Percentiles rank a stretch among this genome's conserved stretches.
Conservation (phyloP, 2,797 vertebrate genomes). For the Bradypodion pumilum region DNA sequence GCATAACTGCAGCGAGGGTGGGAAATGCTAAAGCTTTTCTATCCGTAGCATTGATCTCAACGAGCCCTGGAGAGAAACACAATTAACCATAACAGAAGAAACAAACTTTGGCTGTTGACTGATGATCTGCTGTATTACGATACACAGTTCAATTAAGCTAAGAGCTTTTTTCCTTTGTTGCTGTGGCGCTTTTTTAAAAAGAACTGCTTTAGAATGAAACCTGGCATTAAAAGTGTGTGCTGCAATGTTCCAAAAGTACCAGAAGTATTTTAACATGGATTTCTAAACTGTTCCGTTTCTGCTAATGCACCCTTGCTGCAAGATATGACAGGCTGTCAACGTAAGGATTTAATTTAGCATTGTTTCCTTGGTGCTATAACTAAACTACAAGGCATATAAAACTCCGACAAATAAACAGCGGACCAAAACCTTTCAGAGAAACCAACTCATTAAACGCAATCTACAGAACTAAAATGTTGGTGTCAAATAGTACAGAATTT, state of each 20-base stretch:
- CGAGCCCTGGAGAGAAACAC: constrained; percentile 69
- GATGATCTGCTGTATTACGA: constrained; percentile 72
- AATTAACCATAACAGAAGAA: constrained; percentile 68
- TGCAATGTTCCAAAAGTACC: constrained; percentile 62
- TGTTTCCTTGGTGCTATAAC: constrained; percentile 10
- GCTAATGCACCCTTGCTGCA: neutral
- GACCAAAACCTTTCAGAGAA: neutral
- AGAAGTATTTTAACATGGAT: constrained; percentile 31
- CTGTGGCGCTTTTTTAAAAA: constrained; percentile 65
- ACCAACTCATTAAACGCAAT: neutral
- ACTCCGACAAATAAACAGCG: neutral
- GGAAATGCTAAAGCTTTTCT: constrained; percentile 26
- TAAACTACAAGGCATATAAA: constrained; percentile 16
- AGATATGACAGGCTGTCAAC: neutral
- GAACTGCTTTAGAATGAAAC: constrained; percentile 66
- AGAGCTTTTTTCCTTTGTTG: constrained; percentile 72
- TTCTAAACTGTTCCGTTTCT: constrained; percentile 13
- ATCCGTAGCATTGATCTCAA: constrained; percentile 62
- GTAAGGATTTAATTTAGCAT: constrained; percentile 16
- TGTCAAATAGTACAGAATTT: neutral
- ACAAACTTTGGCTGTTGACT: constrained; percentile 62
- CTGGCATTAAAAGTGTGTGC: constrained; percentile 67
- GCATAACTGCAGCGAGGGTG: neutral
- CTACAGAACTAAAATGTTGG: neutral
- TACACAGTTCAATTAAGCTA: constrained; percentile 76